Conservation (phyloP, 2,888 invertebrate genomes). For the Invenusta paracnida region DNA sequence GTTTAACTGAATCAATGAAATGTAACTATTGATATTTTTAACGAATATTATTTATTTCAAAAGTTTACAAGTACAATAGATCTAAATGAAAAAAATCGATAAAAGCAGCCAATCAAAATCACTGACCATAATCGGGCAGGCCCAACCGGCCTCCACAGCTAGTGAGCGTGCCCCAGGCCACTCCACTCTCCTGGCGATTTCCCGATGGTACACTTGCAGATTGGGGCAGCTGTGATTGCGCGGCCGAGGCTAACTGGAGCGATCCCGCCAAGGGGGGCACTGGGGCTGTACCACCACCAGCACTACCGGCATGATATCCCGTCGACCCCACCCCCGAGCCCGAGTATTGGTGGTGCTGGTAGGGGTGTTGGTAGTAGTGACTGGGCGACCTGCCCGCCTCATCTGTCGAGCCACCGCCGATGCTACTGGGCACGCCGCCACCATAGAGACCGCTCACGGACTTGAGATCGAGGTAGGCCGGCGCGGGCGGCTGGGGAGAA, state of each 20-base stretch:
- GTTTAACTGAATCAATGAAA: no score
- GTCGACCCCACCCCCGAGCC: neutral
- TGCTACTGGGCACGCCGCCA: neutral
- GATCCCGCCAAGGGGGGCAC: neutral
- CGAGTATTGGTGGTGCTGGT: neutral
- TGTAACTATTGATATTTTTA: no score
- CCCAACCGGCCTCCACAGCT: neutral
- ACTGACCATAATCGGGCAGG: neutral
- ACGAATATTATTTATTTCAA: no score
- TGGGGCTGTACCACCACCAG: no score
- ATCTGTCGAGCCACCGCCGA: neutral
- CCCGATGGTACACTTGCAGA: no score
- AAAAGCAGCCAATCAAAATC: no score
- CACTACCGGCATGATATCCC: no score
- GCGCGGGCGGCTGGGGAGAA: neutral
- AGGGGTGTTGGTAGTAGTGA: neutral
- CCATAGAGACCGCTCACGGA: neutral
- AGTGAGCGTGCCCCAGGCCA: neutral
- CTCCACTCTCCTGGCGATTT: neutral
- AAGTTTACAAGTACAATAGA: no score
- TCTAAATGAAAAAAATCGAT: no score
- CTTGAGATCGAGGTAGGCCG: neutral
- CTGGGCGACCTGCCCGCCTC: neutral
- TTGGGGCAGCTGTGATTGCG: no score
- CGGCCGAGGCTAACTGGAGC: neutral